Conservation (phyloP, 2,797 vertebrate genomes). For the Rhinichthys osculus region DNA sequence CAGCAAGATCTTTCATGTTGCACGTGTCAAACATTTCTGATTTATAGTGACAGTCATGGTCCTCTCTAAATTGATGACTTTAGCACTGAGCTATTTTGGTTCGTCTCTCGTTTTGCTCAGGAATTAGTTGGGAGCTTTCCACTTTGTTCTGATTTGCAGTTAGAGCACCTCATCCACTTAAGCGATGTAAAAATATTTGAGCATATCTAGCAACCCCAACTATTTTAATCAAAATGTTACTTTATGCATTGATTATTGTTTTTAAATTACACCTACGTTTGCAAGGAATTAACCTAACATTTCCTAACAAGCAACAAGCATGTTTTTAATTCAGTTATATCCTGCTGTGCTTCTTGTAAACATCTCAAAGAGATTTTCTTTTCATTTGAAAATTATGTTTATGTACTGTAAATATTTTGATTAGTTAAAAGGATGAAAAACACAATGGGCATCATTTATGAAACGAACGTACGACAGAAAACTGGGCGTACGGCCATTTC, state of each 20-base stretch:
- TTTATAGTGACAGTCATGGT: slow-evolving; percentile 1
- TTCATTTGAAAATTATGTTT: neutral
- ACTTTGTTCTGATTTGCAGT: neutral
- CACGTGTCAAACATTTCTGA: slow-evolving; percentile 30
- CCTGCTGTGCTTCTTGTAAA: neutral
- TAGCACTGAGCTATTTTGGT: slow-evolving; percentile 9
- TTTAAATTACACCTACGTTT: neutral
- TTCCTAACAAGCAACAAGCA: neutral
- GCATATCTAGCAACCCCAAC: neutral
- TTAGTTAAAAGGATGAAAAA: neutral
- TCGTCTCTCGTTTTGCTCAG: neutral
- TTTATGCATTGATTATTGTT: neutral
- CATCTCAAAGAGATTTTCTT: neutral
- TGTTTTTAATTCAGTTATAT: neutral
- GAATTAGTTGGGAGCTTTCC: neutral
- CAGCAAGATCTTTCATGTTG: neutral
- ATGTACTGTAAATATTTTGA: neutral
- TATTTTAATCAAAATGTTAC: neutral
- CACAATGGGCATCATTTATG: too few species aligned
- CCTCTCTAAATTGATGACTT: slow-evolving; percentile 25
- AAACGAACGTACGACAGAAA: too few species aligned
- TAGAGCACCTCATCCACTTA: neutral
- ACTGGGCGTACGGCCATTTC: too few species aligned
- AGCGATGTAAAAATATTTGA: too few species aligned
- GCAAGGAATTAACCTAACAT: neutral